phyloP scores from a whole-genome alignment of 2,888 invertebrate genomes.

The Agrochola circellaris region DNA sequence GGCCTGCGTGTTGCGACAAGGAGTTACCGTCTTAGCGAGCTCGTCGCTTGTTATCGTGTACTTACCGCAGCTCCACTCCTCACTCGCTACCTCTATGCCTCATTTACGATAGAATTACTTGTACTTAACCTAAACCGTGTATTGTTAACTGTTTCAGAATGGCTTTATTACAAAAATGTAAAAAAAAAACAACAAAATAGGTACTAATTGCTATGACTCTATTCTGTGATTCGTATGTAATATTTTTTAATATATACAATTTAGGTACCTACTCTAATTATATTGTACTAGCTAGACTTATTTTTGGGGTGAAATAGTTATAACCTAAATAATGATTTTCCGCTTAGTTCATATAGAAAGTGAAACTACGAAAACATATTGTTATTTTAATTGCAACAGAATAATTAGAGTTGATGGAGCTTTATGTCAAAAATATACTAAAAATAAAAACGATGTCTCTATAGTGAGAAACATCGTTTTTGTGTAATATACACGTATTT shows the following conservation, averaged over 20 bases:
- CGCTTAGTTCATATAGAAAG: neutral
- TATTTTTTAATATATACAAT: neutral
- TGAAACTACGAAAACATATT: neutral
- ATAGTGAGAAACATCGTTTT: too few relatives aligned
- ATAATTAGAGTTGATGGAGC: neutral
- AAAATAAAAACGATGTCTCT: neutral
- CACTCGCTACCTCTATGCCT: neutral
- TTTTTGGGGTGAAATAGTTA: neutral
- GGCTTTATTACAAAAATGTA: neutral
- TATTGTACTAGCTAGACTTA: neutral
- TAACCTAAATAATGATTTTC: too few relatives aligned
- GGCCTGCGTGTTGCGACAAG: conserved; percentile 16
- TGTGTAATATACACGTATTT: too few relatives aligned
- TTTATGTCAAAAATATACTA: neutral
- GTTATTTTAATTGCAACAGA: neutral
- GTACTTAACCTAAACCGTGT: neutral
- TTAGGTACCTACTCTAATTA: neutral
- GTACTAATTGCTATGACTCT: too few relatives aligned
- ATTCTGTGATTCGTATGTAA: neutral
- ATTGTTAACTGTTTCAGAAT: neutral
- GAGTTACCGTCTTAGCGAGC: conserved; percentile 22
- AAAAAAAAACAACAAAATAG: neutral
- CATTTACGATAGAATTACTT: neutral
- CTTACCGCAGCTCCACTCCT: neutral
- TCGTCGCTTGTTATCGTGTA: conserved; percentile 1